Conservation (phyloP, 2,113 vertebrate species). For the Dicerorhinus sumatrensis region DNA sequence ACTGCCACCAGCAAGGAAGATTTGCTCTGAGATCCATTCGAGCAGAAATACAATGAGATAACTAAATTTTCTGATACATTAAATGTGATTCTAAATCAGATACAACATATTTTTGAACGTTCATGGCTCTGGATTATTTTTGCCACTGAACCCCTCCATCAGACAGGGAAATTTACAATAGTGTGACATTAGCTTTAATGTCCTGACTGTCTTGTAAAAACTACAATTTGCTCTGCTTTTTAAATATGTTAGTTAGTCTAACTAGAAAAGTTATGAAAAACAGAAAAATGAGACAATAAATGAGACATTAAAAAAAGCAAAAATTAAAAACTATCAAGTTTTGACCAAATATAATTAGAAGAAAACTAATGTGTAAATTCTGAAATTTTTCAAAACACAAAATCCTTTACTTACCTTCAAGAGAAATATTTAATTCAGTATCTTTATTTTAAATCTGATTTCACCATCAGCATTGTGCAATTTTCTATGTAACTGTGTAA, state of each 20-base stretch:
- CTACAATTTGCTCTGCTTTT: not conserved
- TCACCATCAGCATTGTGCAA: not conserved
- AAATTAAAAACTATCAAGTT: not conserved
- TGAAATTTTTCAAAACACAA: not conserved
- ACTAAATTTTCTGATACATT: not conserved
- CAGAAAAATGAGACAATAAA: not conserved
- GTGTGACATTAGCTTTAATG: not conserved
- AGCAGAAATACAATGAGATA: not conserved
- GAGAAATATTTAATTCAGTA: conserved; percentile 6
- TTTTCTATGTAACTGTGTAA: not conserved
- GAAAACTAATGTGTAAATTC: not conserved
- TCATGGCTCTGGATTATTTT: not conserved
- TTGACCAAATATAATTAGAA: not conserved
- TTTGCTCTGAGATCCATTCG: not conserved
- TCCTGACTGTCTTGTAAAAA: not conserved
- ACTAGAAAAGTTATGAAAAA: conserved; percentile 21
- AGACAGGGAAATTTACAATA: not conserved
- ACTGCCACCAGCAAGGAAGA: not conserved
- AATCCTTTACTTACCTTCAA: conserved; percentile 24
- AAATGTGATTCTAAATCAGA: not conserved
- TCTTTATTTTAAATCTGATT: not conserved
- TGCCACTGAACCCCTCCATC: not conserved
- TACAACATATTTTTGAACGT: not conserved
- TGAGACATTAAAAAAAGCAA: not conserved
- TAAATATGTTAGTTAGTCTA: not conserved